These are phyloP conservation scores for Eupristina koningsbergeri DNA, from an alignment of 1,140 invertebrate genomes.

Conservation along the genomic window DNA sequence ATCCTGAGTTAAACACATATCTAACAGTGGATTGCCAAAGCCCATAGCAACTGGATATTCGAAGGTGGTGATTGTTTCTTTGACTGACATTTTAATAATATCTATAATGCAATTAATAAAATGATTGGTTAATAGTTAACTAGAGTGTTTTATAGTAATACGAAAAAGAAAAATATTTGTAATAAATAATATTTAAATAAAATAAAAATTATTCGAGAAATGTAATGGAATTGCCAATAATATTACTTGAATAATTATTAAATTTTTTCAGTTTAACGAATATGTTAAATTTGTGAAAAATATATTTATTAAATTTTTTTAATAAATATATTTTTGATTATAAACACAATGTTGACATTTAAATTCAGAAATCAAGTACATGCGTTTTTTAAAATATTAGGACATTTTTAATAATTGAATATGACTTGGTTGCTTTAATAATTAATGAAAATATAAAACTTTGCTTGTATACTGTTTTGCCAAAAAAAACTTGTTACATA, in stretches of 20 bases:
- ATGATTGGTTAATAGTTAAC: neutral
- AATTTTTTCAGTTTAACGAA: too few relatives aligned
- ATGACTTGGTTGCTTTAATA: neutral
- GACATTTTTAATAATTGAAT: neutral
- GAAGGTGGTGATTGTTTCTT: slow-evolving; percentile 51
- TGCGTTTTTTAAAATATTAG: neutral
- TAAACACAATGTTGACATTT: neutral
- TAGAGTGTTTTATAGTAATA: too few relatives aligned
- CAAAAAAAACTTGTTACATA: neutral
- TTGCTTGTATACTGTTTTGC: neutral
- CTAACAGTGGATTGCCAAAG: slow-evolving; percentile 80
- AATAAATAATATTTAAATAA: neutral
- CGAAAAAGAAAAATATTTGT: neutral
- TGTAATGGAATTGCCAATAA: too few relatives aligned
- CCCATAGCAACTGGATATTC: slow-evolving; percentile 63
- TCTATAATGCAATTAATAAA: neutral
- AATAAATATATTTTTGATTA: neutral
- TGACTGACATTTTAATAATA: slow-evolving; percentile 44
- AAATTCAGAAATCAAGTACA: neutral
- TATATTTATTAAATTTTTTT: neutral
- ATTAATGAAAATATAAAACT: neutral
- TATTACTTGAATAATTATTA: too few relatives aligned
- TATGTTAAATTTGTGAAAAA: too few relatives aligned
- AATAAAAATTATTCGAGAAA: neutral
- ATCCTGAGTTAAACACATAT: slow-evolving; percentile 74